A percentile compares a stretch with the other conserved stretches of the same genome.
Evolutionary conservation across 2,888 invertebrate genomes (phyloP).

Genomic region (Morpho helenor): DNA sequence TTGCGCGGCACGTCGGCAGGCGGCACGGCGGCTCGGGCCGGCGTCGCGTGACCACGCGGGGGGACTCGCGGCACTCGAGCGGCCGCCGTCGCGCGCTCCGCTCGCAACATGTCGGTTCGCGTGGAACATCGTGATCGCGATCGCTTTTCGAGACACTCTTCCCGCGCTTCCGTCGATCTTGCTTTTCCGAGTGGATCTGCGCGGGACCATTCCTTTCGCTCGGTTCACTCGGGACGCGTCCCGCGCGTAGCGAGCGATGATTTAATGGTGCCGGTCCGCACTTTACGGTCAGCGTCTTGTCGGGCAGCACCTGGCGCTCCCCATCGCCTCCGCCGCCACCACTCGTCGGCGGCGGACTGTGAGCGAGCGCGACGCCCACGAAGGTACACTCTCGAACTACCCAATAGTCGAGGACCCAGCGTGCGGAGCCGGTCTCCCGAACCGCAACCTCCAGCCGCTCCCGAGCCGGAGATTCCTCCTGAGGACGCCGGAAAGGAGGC

Average conservation of each 20-base stretch:
- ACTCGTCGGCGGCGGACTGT: slow-evolving; percentile 72
- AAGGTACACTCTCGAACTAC: slow-evolving; percentile 66
- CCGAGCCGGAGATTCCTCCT: slow-evolving; percentile 65
- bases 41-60: slow-evolving; percentile 27
- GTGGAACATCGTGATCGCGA: slow-evolving; percentile 71
- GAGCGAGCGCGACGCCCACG: slow-evolving; percentile 70
- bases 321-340: slow-evolving; percentile 69
- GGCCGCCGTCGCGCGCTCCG: slow-evolving; percentile 72
- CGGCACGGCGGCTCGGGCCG: slow-evolving; percentile 23
- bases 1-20: slow-evolving; percentile 41
- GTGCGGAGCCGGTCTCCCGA: slow-evolving; percentile 69
- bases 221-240: slow-evolving; percentile 71
- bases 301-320: slow-evolving; percentile 68
- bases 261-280: slow-evolving; percentile 70
- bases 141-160: slow-evolving; percentile 72
- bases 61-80: slow-evolving; percentile 64
- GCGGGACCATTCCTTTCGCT: slow-evolving; percentile 69
- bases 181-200: slow-evolving; percentile 64
- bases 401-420: slow-evolving; percentile 67
- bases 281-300: slow-evolving; percentile 70
- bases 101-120: slow-evolving; percentile 75
- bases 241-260: slow-evolving; percentile 71
- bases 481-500: slow-evolving; percentile 82
- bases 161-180: slow-evolving; percentile 71
- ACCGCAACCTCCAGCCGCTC: slow-evolving; percentile 52